Conservation (phyloP, 2,888 invertebrate genomes). For the Megastigmus dorsalis region DNA sequence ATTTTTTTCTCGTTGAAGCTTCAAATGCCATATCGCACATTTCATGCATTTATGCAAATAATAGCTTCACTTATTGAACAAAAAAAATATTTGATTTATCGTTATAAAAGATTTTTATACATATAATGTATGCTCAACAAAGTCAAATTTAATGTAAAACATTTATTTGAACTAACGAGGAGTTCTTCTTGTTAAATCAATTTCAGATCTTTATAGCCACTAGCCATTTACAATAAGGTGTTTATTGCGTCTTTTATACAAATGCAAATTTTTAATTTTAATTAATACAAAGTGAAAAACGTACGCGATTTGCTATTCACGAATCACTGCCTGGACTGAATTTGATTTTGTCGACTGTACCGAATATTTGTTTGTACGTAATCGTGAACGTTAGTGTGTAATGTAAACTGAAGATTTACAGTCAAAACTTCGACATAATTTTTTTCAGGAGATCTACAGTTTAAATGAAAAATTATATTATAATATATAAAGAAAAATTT, state of each 20-base stretch:
- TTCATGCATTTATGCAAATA: conserved; percentile 15
- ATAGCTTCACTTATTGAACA: conserved; percentile 7
- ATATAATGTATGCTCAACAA: conserved; percentile 20
- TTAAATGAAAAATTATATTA: conserved; percentile 22
- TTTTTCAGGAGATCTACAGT: conserved; percentile 32
- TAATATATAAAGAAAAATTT: conserved; percentile 47
- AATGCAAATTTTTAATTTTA: conserved; percentile 3
- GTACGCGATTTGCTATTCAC: not conserved
- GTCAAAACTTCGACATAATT: conserved; percentile 16
- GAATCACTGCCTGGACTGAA: conserved; percentile 20
- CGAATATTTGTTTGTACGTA: conserved; percentile 22
- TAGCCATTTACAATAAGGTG: conserved; percentile 11
- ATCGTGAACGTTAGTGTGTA: conserved; percentile 2
- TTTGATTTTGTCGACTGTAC: conserved; percentile 31
- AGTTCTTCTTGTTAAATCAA: not conserved
- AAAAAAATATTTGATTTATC: conserved; percentile 22
- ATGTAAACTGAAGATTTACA: not conserved
- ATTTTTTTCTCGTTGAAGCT: conserved; percentile 26
- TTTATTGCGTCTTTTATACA: conserved; percentile 19
- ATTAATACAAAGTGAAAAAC: conserved; percentile 14
- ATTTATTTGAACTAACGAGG: not conserved
- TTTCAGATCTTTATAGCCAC: conserved; percentile 15
- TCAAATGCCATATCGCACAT: conserved; percentile 10
- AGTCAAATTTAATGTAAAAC: conserved; percentile 14
- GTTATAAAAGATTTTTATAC: conserved; percentile 25